Conservation (phyloP, 2,888 invertebrate species). For the Helobdella robusta region DNA sequence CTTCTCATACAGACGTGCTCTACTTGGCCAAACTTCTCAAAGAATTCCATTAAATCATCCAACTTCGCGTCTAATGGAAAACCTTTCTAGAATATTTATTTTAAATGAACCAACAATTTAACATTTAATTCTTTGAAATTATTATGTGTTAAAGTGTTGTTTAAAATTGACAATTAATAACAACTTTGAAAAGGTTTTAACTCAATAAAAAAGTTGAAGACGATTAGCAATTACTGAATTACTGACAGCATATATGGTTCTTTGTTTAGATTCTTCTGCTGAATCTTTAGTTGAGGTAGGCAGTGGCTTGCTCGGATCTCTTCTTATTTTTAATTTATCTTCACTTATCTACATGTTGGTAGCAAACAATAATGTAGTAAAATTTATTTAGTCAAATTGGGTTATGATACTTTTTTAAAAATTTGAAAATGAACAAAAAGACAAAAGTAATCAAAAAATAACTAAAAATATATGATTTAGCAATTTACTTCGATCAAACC, state of each 20-base stretch:
- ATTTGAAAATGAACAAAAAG: neutral
- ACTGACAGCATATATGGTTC: conserved; percentile 62
- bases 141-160: neutral
- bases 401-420: neutral
- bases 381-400: too few relatives aligned
- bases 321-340: conserved; percentile 63
- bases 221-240: neutral
- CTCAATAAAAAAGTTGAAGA: neutral
- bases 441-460: neutral
- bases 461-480: neutral
- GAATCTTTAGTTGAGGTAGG: conserved; percentile 76
- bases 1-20: conserved; percentile 58
- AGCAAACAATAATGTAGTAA: too few relatives aligned
- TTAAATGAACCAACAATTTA: neutral
- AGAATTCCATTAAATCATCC: conserved; percentile 65
- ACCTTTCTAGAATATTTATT: conserved; percentile 58
- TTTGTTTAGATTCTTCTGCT: conserved; percentile 63
- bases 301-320: conserved; percentile 64
- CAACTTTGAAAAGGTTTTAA: neutral
- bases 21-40: conserved; percentile 61
- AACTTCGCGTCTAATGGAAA: conserved; percentile 54
- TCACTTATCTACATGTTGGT: conserved; percentile 61
- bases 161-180: conserved; percentile 5
- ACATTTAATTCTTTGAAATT: neutral
- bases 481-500: conserved; percentile 61